phyloP scores from a whole-genome alignment of 2,888 invertebrate species.

The Watsonalla binaria region DNA sequence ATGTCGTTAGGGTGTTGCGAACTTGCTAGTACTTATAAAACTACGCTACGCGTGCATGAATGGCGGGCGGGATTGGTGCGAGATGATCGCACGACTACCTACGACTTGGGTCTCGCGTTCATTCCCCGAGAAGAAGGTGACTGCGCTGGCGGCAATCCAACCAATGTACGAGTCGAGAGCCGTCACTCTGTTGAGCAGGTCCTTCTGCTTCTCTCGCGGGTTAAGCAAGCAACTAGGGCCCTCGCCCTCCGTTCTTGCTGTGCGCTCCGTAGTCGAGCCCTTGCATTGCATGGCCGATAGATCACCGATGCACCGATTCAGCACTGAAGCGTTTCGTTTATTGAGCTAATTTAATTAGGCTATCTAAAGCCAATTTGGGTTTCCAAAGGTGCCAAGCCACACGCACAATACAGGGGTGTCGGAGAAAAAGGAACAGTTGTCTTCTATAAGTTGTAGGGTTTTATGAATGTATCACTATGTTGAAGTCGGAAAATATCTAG shows the following conservation, averaged over 20 bases:
- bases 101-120: constrained; percentile 64
- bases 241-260: constrained; percentile 19
- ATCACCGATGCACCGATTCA: constrained; percentile 74
- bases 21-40: background rate
- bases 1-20: background rate
- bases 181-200: constrained; percentile 58
- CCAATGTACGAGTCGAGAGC: constrained; percentile 69
- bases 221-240: constrained; percentile 53
- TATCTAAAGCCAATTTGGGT: background rate
- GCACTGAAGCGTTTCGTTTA: constrained; percentile 52
- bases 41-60: constrained; percentile 10
- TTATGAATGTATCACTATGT: no score
- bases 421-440: no score
- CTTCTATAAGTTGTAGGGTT: no score
- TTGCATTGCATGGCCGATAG: constrained; percentile 61
- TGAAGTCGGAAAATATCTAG: no score
- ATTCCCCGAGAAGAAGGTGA: constrained; percentile 60
- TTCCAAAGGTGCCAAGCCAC: background rate
- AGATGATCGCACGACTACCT: constrained; percentile 40
- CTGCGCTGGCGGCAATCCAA: constrained; percentile 67
- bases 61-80: background rate
- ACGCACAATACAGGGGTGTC: background rate
- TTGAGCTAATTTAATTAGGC: constrained; percentile 19
- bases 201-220: constrained; percentile 50
- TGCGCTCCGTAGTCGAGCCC: constrained; percentile 42